Percentiles rank a stretch among this genome's conserved stretches.
phyloP scores from a whole-genome alignment of 2,888 invertebrate species.

The Buathra laborator region DNA sequence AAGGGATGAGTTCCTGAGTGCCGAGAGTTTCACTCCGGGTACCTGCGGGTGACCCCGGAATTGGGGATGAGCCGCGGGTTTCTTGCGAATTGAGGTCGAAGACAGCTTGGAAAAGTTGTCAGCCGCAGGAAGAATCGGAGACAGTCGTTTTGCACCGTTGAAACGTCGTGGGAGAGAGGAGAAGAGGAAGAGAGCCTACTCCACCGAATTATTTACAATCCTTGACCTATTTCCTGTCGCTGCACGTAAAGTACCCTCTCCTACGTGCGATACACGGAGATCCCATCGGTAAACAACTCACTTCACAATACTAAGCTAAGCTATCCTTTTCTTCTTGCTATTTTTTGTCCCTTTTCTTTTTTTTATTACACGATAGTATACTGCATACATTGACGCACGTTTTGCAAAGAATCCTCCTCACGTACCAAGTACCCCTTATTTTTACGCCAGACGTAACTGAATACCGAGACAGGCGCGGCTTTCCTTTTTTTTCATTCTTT shows the following conservation, averaged over 20 bases:
- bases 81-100: constrained; percentile 64
- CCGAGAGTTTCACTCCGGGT: constrained; percentile 28
- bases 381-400: background rate
- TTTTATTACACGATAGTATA: background rate
- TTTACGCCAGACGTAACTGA: constrained; percentile 24
- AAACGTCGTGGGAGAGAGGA: constrained; percentile 10
- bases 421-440: constrained; percentile 13
- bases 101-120: constrained; percentile 62
- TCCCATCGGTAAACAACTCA: constrained; percentile 16
- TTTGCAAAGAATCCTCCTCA: background rate
- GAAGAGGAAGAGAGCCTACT: constrained; percentile 23
- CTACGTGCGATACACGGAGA: constrained; percentile 32
- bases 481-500: background rate
- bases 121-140: constrained; percentile 52
- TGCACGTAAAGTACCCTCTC: constrained; percentile 38
- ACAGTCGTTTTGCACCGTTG: constrained; percentile 41
- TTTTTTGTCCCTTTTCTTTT: background rate
- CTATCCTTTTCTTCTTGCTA: background rate
- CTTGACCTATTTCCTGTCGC: constrained; percentile 59
- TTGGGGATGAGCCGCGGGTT: constrained; percentile 60
- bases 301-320: constrained; percentile 10
- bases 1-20: constrained; percentile 55
- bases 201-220: constrained; percentile 57
- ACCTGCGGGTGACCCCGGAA: constrained; percentile 50
- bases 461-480: background rate